A percentile compares a stretch with the other conserved stretches of the same genome.
phyloP scores from a whole-genome alignment of 2,888 invertebrate genomes.

The Tenthredo mesomela region DNA sequence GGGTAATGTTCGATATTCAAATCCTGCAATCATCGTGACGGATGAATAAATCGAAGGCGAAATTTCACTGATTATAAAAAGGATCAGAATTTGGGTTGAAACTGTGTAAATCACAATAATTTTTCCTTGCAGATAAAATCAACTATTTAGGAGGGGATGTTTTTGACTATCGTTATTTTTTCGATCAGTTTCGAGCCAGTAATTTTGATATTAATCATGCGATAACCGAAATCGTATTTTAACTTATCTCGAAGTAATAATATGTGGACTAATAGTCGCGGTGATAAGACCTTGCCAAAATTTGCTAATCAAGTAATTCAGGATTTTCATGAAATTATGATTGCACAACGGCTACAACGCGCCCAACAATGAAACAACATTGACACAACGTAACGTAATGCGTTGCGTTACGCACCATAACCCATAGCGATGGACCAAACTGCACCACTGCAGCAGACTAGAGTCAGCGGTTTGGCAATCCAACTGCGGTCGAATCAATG shows the following conservation, averaged over 20 bases:
- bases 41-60: background rate
- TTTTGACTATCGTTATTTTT: background rate
- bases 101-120: too few species aligned
- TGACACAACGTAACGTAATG: conserved; percentile 58
- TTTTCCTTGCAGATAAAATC: too few species aligned
- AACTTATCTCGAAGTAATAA: background rate
- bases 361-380: background rate
- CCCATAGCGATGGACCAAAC: conserved; percentile 59
- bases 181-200: background rate
- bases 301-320: background rate
- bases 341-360: background rate
- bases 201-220: background rate
- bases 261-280: background rate
- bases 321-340: background rate
- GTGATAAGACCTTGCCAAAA: conserved; percentile 4
- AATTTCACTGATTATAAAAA: background rate
- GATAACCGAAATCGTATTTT: background rate
- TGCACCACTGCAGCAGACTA: conserved; percentile 63
- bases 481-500: conserved; percentile 72
- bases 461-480: conserved; percentile 74
- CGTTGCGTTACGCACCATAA: conserved; percentile 54
- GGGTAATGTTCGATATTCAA: background rate
- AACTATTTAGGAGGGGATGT: too few species aligned
- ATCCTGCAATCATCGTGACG: background rate
- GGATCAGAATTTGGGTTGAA: too few species aligned